A percentile compares a stretch with the other conserved stretches of the same genome.
Conservation (phyloP, 2,113 vertebrate species). For the Phyllostomus discolor region DNA sequence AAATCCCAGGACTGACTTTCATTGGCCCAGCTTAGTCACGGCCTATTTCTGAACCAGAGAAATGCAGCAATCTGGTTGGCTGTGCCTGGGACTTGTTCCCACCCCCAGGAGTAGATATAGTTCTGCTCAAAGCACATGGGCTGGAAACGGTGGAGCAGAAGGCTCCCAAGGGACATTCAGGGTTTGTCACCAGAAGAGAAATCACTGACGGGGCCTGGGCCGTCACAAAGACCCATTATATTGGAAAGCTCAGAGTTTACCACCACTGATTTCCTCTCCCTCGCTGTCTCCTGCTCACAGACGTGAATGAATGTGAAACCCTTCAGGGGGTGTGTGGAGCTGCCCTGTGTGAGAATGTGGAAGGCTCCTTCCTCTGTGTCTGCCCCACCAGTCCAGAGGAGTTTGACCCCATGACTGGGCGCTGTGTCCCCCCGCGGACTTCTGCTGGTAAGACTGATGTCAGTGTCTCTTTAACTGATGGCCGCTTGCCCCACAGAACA, state of each 20-base stretch:
- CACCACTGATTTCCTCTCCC: not conserved
- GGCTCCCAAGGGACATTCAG: not conserved
- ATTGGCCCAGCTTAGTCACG: not conserved
- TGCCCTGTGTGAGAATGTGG: conserved; percentile 86
- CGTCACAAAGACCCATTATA: not conserved
- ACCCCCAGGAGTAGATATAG: not conserved
- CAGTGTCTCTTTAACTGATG: not conserved
- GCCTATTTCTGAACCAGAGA: not conserved
- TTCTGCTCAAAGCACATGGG: not conserved
- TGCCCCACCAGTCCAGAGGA: conserved; percentile 83
- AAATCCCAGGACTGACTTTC: not conserved
- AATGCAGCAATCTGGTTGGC: not conserved
- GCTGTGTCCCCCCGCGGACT: conserved; percentile 70
- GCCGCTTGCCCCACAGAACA: not conserved
- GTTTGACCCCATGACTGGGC: conserved; percentile 80
- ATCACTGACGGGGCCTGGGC: not conserved
- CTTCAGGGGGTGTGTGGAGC: conserved; percentile 86
- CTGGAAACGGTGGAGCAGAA: not conserved
- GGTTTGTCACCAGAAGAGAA: not conserved
- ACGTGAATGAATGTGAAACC: conserved; percentile 89
- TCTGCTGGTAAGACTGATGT: conserved; percentile 70
- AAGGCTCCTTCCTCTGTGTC: conserved; percentile 90
- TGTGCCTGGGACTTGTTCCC: not conserved
- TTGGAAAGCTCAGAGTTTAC: not conserved
- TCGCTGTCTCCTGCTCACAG: conserved; percentile 67